phyloP scores from a whole-genome alignment of 2,797 vertebrate species.

The Lepilemur septentrionalis region DNA sequence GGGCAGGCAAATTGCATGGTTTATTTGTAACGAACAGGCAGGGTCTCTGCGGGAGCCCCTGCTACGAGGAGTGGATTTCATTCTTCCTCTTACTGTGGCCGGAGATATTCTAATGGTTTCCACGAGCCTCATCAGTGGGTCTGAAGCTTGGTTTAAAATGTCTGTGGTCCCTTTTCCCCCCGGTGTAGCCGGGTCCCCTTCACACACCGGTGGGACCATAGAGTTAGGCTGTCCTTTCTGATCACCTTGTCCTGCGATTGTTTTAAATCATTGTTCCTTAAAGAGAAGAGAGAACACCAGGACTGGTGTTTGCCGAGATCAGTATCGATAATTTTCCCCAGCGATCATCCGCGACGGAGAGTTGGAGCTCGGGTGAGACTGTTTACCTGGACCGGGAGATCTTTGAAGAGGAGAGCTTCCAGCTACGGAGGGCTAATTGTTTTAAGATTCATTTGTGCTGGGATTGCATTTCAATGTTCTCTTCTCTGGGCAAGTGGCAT shows the following conservation, averaged over 20 bases:
- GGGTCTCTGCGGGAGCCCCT: slow-evolving; percentile 64
- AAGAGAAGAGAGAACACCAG: neutral
- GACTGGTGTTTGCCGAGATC: neutral
- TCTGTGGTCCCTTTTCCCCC: neutral
- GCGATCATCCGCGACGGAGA: neutral
- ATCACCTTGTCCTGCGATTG: neutral
- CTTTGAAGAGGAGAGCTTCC: neutral
- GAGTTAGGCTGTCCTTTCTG: too few species aligned
- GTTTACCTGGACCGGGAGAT: neutral
- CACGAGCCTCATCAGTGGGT: too few species aligned
- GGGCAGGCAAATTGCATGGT: neutral
- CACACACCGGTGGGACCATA: neutral
- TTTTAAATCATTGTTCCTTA: neutral
- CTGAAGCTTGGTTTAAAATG: neutral
- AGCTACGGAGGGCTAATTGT: neutral
- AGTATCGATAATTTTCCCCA: neutral
- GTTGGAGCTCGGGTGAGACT: neutral
- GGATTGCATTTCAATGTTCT: neutral
- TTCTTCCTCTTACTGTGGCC: slow-evolving; percentile 57
- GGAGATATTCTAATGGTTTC: neutral
- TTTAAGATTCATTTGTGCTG: neutral
- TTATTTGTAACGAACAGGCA: neutral
- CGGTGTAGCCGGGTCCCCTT: neutral
- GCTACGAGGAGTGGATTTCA: slow-evolving; percentile 49
- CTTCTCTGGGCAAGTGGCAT: neutral